phyloP scores from a whole-genome alignment of 2,113 vertebrate species.

The Holacanthus passer region DNA sequence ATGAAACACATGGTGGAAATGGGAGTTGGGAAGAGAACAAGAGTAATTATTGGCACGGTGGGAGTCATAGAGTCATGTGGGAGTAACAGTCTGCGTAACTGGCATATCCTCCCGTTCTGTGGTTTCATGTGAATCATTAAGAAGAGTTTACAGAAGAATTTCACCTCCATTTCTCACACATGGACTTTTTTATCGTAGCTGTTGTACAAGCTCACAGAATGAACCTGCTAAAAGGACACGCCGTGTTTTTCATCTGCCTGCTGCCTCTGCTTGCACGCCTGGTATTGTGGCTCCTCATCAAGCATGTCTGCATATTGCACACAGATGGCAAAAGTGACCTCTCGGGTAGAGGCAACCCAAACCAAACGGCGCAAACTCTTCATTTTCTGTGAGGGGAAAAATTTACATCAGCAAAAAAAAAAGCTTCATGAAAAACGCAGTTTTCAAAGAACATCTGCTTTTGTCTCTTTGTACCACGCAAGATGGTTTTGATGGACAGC shows the following conservation, averaged over 20 bases:
- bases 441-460: conserved; percentile 41
- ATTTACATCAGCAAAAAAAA: conserved; percentile 33
- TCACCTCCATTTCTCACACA: conserved; percentile 37
- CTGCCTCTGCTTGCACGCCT: conserved; percentile 13
- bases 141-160: conserved; percentile 43
- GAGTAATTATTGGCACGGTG: conserved; percentile 53
- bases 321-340: conserved; percentile 51
- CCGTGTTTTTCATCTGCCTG: conserved; percentile 5
- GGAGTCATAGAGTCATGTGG: conserved; percentile 58
- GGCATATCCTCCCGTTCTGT: conserved; percentile 52
- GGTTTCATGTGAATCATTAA: conserved; percentile 71
- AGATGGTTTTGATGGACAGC: conserved; percentile 49
- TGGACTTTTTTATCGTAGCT: conserved; percentile 17
- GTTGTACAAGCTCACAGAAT: conserved; percentile 25
- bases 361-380: conserved; percentile 25
- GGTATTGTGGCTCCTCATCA: conserved; percentile 24
- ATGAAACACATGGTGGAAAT: conserved; percentile 63
- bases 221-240: conserved; percentile 29
- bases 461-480: conserved; percentile 10
- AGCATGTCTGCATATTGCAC: conserved; percentile 41
- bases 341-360: conserved; percentile 2
- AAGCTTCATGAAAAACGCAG: conserved; percentile 32
- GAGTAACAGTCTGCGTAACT: conserved; percentile 52
- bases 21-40: conserved; percentile 62
- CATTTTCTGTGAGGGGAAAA: conserved; percentile 37